Percentiles rank a stretch among this genome's conserved stretches.
Evolutionary conservation across 2,797 vertebrate genomes (phyloP).

Genomic region (Corythornis leucogaster): DNA sequence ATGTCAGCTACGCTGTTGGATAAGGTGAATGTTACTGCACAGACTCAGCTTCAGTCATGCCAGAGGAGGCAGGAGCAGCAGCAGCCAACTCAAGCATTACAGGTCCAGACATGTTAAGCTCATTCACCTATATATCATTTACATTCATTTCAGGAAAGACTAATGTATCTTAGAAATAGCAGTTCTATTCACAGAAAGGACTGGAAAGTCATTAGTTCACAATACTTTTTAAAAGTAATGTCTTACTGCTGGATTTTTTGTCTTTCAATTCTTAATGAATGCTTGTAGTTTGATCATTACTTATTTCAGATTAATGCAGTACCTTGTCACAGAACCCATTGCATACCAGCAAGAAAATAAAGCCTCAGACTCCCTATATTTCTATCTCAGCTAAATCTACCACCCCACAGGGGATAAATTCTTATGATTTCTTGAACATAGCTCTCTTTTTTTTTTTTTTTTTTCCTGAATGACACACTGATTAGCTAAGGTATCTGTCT

Average conservation of each 20-base stretch:
- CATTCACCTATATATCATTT: background rate
- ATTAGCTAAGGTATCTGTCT: background rate
- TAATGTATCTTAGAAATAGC: background rate
- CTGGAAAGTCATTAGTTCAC: background rate
- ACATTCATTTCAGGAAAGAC: background rate
- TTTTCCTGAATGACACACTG: background rate
- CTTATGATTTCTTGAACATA: background rate
- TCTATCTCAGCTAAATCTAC: background rate
- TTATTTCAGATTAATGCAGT: background rate
- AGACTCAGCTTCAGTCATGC: background rate
- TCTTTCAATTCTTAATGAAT: background rate
- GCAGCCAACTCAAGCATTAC: background rate
- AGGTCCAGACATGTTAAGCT: background rate
- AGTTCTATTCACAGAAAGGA: background rate
- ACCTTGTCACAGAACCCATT: background rate
- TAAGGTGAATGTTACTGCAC: background rate
- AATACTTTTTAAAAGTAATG: background rate
- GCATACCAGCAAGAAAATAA: background rate
- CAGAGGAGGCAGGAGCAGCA: background rate
- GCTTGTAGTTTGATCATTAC: background rate
- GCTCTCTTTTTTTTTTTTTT: background rate
- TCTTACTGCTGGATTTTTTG: background rate
- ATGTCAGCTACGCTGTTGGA: background rate
- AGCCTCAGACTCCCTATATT: background rate
- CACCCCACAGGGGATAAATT: background rate